phyloP scores from a whole-genome alignment of 92 coral and sea anemone species.

The Phenganax marumi region DNA sequence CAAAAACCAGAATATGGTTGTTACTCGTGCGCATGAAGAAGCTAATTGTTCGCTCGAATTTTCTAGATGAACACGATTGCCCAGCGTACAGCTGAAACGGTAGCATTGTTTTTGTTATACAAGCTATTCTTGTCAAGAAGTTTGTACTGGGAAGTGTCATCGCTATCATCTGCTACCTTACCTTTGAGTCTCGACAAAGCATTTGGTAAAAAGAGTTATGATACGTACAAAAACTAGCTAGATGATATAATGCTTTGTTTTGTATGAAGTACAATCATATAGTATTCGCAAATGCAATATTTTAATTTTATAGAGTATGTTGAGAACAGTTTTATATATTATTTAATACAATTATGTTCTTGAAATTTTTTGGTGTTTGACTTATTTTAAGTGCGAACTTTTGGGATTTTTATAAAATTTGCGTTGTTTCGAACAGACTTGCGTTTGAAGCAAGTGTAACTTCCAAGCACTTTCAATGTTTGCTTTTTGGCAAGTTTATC shows the following conservation, averaged over 20 bases:
- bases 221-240: conserved; percentile 59
- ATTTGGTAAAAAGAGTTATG: conserved; percentile 71
- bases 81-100: conserved; percentile 71
- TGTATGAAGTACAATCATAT: no score
- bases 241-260: background rate
- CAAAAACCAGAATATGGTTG: background rate
- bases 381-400: no score
- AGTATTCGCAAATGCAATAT: no score
- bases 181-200: conserved; percentile 85
- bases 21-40: background rate
- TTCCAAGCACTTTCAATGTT: no score
- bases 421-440: no score
- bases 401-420: no score
- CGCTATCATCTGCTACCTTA: conserved; percentile 82
- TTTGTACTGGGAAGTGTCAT: conserved; percentile 97
- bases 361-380: no score
- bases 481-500: no score
- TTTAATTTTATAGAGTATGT: no score
- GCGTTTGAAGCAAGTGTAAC: no score
- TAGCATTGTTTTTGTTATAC: conserved; percentile 77
- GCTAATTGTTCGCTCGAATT: background rate
- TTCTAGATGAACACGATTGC: conserved; percentile 83
- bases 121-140: conserved; percentile 90
- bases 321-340: no score
- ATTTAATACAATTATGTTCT: no score